Conservation (phyloP, 2,797 vertebrate genomes). For the Sebastes kiyomatsui region DNA sequence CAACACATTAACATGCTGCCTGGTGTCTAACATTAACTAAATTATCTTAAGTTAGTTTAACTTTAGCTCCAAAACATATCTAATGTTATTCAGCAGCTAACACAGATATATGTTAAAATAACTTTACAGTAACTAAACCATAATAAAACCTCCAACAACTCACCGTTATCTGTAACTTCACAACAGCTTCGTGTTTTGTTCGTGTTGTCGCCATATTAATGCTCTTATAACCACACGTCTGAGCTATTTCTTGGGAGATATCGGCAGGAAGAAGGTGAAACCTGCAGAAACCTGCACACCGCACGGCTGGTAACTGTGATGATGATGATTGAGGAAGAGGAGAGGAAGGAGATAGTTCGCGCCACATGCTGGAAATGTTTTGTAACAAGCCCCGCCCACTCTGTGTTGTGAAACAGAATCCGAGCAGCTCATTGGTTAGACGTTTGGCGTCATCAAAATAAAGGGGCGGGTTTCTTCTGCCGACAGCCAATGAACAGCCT, state of each 20-base stretch:
- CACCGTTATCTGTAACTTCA: conserved; percentile 1
- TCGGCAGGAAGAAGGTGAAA: too few species aligned
- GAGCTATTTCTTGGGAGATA: neutral
- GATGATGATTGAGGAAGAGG: neutral
- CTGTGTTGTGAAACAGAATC: conserved; percentile 35
- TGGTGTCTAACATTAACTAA: neutral
- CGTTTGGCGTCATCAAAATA: rapidly evolving
- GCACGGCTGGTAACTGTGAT: rapidly evolving
- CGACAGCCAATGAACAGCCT: conserved; percentile 23
- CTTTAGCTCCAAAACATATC: neutral
- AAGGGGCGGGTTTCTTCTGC: neutral
- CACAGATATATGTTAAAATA: neutral
- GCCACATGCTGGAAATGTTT: conserved; percentile 52
- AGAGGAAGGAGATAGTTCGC: neutral
- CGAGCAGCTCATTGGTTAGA: conserved; percentile 44
- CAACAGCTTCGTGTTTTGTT: neutral
- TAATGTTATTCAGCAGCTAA: neutral
- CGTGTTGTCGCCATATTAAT: conserved; percentile 30
- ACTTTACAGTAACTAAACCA: neutral
- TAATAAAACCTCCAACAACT: neutral
- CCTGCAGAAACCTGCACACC: rapidly evolving
- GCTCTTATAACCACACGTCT: rapidly evolving
- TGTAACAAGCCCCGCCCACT: conserved; percentile 42
- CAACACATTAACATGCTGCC: neutral
- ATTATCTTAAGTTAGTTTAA: neutral